Base-by-base conservation (phyloP, 2,797 vertebrate species). In the Antrozous pallidus region DNA sequence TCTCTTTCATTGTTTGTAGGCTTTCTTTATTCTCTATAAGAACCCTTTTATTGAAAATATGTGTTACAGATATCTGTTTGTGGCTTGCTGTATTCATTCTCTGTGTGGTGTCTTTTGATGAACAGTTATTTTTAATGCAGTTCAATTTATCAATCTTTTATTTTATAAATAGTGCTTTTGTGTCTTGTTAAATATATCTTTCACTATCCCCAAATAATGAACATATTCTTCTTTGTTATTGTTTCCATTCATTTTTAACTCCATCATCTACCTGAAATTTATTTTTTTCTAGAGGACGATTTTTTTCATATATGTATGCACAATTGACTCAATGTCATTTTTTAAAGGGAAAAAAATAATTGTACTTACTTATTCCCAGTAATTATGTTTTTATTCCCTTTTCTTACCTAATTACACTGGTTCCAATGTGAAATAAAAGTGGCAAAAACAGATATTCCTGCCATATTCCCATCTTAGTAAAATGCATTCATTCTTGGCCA, bases 81-180 rank as follows among this genome's bases (percentile, higher is more conserved):
- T 54, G 6, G 38, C 65, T 86, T 79, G 22, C 40, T 42, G 47
- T 85, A 26, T 91, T 69, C 38, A 63, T 7, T 71, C 20, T 82
- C 16, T 71, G 4, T 91, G 36, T 88, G 70, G 45, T 75, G 20
- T 54, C 45, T 74, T 96, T 78, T 69, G 81, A 85, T 88, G 38
- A 85, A 82, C 12, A 90, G 8, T 67, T 86, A 33, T 80, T 94
- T 90, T 90, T 67, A 83, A 63, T 79, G 18, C 47, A 71, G 22
- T 92, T 7, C 31, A 87, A 24, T 63, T 84, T 94, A 63, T 84
- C 77, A 89, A 3, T 77, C 18, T 90, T 84, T 94, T 93, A 70
- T 36, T 47, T 77, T 78, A 58, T 70, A 2, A 38, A 10, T 42
- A 61, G 28, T 80, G 24, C 56, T 69, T 96, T 79, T 84, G 16